phyloP scores from a whole-genome alignment of 2,888 invertebrate species.

The Hypolimnas misippus region DNA sequence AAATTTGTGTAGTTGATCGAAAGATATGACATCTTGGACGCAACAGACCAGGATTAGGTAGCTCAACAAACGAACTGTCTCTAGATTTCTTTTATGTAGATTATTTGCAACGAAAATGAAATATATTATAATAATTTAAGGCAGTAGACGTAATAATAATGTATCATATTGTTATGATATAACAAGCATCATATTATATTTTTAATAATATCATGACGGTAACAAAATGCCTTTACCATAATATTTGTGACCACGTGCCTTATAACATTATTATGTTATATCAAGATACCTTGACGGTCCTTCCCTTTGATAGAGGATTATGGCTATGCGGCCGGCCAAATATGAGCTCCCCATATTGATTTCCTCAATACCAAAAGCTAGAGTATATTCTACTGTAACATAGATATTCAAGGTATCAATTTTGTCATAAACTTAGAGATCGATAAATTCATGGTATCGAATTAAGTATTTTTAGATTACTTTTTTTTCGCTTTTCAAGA shows the following conservation, averaged over 20 bases:
- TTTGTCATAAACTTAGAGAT: neutral
- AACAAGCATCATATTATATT: too few relatives aligned
- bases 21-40: too few relatives aligned
- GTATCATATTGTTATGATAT: too few relatives aligned
- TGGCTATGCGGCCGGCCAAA: slow-evolving; percentile 48
- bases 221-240: slow-evolving; percentile 15
- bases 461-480: neutral
- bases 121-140: too few relatives aligned
- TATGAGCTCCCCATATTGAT: slow-evolving; percentile 55
- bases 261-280: slow-evolving; percentile 53
- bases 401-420: slow-evolving; percentile 9
- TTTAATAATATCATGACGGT: slow-evolving; percentile 8
- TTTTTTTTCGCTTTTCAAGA: neutral
- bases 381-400: slow-evolving; percentile 17
- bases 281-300: slow-evolving; percentile 37
- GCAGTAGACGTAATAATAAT: too few relatives aligned
- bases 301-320: slow-evolving; percentile 55
- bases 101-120: too few relatives aligned
- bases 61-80: too few relatives aligned
- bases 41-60: too few relatives aligned
- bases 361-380: slow-evolving; percentile 40
- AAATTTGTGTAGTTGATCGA: too few relatives aligned
- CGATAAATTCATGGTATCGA: neutral
- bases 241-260: slow-evolving; percentile 27
- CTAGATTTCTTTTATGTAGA: too few relatives aligned